Base-by-base conservation (phyloP, 2,113 vertebrate species). In the Pseudopodoces humilis region DNA sequence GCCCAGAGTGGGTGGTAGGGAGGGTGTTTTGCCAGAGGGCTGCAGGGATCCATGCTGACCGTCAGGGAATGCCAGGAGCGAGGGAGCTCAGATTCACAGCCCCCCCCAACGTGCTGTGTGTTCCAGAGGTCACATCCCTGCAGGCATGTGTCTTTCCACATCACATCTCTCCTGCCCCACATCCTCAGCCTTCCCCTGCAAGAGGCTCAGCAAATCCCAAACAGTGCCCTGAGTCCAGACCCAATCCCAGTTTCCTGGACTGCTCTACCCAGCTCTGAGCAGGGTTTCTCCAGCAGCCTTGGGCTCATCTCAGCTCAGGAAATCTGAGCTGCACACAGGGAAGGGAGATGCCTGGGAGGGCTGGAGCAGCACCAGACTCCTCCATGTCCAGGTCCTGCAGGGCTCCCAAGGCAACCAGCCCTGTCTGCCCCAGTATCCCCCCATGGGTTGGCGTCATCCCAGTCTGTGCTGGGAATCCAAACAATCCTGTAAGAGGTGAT, bases 71-170 rank as follows among this genome's bases (percentile, higher is more conserved):
- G 74, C 49, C 74, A 60, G 74, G 30, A 63, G 70, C 0, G 13
- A 86, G 65, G 74, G 41, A 91, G 82, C 53, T 95, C 90, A 49
- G 77, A 76, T 89, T 95, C 21, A 5, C 78, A 80, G 84, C 23
- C 8, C 0, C 15, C 21, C 15, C 31, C 84, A n/a, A 50, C 3
- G 8, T 52, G 52, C 74, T 15, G 11, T 22, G 62, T 53, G 46
- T 93, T 81, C 60, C 81, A 93, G 80, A 84, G 89, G 68, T 81
- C 93, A 83, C 2, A 1, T 46, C 79, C 43, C 46, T 55, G 39
- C 50, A 79, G 41, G 12, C 2, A 0, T n/a, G n/a, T 62, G 27
- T 28, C 75, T 76, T 91, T 88, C 69, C 60, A 78, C 19, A 33
- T 55, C 4, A 1, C 2, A 1, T 25, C 30, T 67, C 47, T 79